Evolutionary conservation across 2,888 invertebrate species (phyloP), one percentile per base, ranked within the genome.

Genomic region (Hartigia nigra): DNA sequence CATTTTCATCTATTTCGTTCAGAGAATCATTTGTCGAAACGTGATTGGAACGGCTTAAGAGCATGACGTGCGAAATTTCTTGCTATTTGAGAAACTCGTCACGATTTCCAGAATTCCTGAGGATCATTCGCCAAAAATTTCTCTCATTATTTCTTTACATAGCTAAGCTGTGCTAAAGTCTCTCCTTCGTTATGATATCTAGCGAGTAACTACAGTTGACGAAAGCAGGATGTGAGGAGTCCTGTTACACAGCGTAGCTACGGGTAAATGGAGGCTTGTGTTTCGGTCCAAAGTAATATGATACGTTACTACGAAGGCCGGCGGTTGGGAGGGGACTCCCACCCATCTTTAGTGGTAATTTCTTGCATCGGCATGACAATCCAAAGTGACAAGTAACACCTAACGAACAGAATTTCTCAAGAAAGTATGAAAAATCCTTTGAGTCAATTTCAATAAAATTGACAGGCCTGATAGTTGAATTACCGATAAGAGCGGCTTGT

Each of bases 151-250:
- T 55, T 55, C 55, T 55, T 23, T 55, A 23, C 55, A 9, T 55
- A 55, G 55, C 23, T 55, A 55, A 55, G 23, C 23, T 55, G 55
- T 55, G 55, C 55, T 55, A 55, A 55, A 55, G 55, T 55, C 55
- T 55, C 55, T 55, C 23, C 9, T 55, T 55, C 23, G 23, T 55
- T 55, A 55, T 55, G 55, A 9, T 55, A 55, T 23, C 55, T 23
- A 55, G 9, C 55, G 55, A 55, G 23, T 55, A 2, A 55, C 23
- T 55, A 55, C 23, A 55, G 55, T 55, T 55, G 55, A 77, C 83
- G 83, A 82, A 81, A 82, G 83, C 86, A 88, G 89, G 88, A 89
- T 89, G 87, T 84, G 82, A 85, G 82, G 83, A 87, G 85, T 89
- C 87, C 81, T 82, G 85, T 88, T 89, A 88, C 88, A 79, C 76